Evolutionary conservation across 2,113 vertebrate genomes (phyloP).

Genomic region (Bambusicola thoracicus): DNA sequence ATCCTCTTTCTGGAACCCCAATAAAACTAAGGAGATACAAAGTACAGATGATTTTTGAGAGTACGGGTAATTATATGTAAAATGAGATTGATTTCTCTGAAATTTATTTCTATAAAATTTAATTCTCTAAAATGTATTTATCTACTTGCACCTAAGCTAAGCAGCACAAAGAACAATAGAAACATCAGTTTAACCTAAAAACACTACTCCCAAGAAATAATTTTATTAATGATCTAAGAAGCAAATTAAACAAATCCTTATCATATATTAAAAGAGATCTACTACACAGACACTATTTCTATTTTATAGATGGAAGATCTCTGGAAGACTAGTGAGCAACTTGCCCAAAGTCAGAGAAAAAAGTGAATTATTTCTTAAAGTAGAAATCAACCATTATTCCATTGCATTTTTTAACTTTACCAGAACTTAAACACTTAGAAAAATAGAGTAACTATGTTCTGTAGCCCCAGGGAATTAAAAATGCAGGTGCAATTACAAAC

Average conservation of each 20-base stretch:
- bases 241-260: neutral
- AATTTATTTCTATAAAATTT: neutral
- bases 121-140: neutral
- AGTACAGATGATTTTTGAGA: neutral
- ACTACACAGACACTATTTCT: neutral
- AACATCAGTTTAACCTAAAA: neutral
- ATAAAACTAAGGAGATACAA: neutral
- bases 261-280: neutral
- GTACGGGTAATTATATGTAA: neutral
- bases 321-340: neutral
- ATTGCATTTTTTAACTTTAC: neutral
- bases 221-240: neutral
- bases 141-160: neutral
- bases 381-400: neutral
- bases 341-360: neutral
- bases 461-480: neutral
- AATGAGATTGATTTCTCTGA: neutral
- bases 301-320: neutral
- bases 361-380: neutral
- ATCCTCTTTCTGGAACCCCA: neutral
- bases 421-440: neutral
- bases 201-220: neutral
- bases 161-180: neutral
- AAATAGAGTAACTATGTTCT: neutral
- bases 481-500: slow-evolving; percentile 71